Evolutionary conservation across 2,797 vertebrate genomes (phyloP).

Genomic region (Danio aesculapii): DNA sequence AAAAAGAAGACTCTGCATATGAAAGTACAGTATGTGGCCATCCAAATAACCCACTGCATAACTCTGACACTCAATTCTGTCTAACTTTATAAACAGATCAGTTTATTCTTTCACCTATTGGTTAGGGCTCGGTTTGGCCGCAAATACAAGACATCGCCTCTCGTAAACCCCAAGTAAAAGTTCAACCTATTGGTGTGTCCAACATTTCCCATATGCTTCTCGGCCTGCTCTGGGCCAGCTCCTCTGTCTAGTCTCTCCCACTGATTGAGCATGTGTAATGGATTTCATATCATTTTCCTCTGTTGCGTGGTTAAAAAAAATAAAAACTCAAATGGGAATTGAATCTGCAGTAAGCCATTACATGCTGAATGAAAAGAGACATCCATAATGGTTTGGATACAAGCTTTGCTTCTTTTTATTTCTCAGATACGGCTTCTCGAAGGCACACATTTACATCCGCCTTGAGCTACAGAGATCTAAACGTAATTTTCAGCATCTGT

Average conservation of each 20-base stretch:
- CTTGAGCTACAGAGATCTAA: slow-evolving; percentile 23
- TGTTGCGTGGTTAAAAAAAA: slow-evolving; percentile 10
- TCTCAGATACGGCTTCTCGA: slow-evolving; percentile 31
- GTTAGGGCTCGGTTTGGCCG: neutral
- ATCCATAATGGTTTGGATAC: slow-evolving; percentile 43
- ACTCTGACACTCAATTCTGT: slow-evolving; percentile 7
- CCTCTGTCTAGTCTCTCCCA: slow-evolving; percentile 32
- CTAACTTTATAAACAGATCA: neutral
- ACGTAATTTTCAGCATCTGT: slow-evolving; percentile 41
- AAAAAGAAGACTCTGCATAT: neutral
- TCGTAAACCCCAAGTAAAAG: slow-evolving; percentile 26
- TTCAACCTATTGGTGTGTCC: slow-evolving; percentile 48
- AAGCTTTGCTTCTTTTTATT: slow-evolving; percentile 39
- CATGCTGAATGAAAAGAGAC: slow-evolving; percentile 40
- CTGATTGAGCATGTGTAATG: slow-evolving; percentile 45
- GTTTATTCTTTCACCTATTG: neutral
- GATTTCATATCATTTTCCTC: slow-evolving; percentile 45
- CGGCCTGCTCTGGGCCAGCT: slow-evolving; percentile 15
- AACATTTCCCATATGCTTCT: slow-evolving; percentile 44
- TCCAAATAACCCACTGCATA: neutral
- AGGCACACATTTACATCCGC: slow-evolving; percentile 35
- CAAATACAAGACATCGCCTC: slow-evolving; percentile 33
- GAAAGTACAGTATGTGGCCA: neutral
- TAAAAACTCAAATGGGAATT: slow-evolving; percentile 48
- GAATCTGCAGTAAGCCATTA: slow-evolving; percentile 45